Evolutionary conservation across 2,113 vertebrate species (phyloP).

Genomic region (Lynx canadensis): DNA sequence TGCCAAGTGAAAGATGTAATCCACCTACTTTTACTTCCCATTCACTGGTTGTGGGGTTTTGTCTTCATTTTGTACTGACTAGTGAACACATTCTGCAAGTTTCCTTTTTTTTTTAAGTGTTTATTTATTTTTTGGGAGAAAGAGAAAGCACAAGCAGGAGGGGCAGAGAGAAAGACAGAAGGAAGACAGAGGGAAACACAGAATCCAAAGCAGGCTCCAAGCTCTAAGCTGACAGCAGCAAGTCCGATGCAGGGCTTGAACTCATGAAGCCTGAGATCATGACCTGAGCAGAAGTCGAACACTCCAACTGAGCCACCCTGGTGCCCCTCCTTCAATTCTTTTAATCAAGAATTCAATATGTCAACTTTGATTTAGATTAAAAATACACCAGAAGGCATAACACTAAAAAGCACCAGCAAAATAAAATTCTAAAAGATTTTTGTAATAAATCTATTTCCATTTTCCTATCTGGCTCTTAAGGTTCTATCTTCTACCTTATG

Average conservation of each 20-base stretch:
- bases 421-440: conserved; percentile 3
- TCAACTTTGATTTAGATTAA: neutral
- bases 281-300: no score
- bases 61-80: neutral
- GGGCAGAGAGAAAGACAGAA: no score
- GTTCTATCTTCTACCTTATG: neutral
- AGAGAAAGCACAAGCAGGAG: no score
- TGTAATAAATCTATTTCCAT: neutral
- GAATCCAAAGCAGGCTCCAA: no score
- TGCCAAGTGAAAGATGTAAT: neutral
- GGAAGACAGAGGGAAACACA: no score
- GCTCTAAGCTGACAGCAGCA: no score
- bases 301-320: no score
- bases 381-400: neutral
- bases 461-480: neutral
- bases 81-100: neutral
- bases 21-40: neutral
- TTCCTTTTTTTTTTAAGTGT: neutral
- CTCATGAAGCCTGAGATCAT: no score
- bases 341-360: neutral
- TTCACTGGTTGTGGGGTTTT: neutral
- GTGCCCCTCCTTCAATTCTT: neutral
- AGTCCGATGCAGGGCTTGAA: no score
- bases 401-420: neutral
- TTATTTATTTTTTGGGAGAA: no score